phyloP scores from a whole-genome alignment of 2,888 invertebrate genomes.

The Tetragonisca angustula region DNA sequence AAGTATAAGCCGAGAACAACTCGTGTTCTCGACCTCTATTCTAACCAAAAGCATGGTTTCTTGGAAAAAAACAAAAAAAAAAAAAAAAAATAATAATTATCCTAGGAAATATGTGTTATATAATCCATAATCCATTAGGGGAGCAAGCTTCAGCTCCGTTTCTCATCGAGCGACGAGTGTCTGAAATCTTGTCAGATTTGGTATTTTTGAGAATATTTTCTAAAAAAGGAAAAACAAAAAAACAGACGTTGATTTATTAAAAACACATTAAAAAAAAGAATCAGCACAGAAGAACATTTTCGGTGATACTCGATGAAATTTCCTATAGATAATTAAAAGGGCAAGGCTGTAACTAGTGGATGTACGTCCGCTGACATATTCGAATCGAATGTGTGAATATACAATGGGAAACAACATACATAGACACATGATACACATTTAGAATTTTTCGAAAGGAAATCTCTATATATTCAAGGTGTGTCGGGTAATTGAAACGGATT shows the following conservation, averaged over 20 bases:
- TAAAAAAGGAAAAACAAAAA: neutral
- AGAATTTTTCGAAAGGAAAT: slow-evolving; percentile 21
- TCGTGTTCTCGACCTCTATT: slow-evolving; percentile 24
- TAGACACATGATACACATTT: neutral
- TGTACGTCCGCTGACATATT: slow-evolving; percentile 37
- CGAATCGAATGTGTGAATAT: slow-evolving; percentile 9
- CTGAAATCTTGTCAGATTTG: slow-evolving; percentile 14
- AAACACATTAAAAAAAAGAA: neutral
- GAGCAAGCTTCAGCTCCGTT: neutral
- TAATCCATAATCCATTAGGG: neutral
- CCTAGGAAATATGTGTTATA: neutral
- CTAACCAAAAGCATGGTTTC: neutral
- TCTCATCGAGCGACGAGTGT: slow-evolving; percentile 12
- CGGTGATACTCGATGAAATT: neutral
- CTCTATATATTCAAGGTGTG: slow-evolving; percentile 7
- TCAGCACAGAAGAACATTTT: neutral
- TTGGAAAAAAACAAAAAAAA: neutral
- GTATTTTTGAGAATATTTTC: slow-evolving; percentile 29
- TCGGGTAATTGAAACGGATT: too few species aligned
- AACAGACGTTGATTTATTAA: neutral
- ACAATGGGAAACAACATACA: neutral
- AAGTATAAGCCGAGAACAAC: slow-evolving; percentile 23
- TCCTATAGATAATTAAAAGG: slow-evolving; percentile 29
- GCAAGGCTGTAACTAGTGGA: slow-evolving; percentile 53
- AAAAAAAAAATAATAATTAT: too few species aligned